A percentile compares a stretch with the other conserved stretches of the same genome.
phyloP scores from a whole-genome alignment of 2,113 vertebrate genomes.

The Neopipo cinnamomea region DNA sequence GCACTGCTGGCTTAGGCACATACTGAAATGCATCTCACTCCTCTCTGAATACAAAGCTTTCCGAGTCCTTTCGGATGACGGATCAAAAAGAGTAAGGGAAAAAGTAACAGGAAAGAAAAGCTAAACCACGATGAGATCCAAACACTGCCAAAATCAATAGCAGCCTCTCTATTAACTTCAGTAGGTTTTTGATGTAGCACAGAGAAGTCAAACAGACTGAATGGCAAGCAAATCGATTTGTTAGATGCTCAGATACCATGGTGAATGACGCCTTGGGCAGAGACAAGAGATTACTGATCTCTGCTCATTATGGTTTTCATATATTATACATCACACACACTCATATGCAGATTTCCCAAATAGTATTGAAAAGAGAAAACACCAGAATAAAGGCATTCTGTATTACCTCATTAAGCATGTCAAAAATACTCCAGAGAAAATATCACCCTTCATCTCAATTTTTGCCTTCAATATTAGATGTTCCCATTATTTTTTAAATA shows the following conservation, averaged over 20 bases:
- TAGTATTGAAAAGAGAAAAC: neutral
- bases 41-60: rapidly evolving
- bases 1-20: neutral
- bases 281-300: neutral
- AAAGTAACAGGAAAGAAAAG: neutral
- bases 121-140: neutral
- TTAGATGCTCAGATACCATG: neutral
- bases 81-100: neutral
- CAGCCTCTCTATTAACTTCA: neutral
- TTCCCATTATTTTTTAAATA: neutral
- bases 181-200: neutral
- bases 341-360: neutral
- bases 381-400: neutral
- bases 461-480: neutral
- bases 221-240: conserved; percentile 10
- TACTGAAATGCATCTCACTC: neutral
- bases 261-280: conserved; percentile 6
- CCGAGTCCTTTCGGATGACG: neutral
- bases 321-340: neutral
- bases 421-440: neutral
- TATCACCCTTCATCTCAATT: neutral
- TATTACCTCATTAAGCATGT: neutral
- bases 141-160: neutral
- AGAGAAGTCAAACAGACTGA: neutral
- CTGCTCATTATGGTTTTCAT: neutral